These are phyloP conservation scores for Pedetes capensis DNA, from an alignment of 2,113 vertebrate genomes.

Conservation along the genomic window DNA sequence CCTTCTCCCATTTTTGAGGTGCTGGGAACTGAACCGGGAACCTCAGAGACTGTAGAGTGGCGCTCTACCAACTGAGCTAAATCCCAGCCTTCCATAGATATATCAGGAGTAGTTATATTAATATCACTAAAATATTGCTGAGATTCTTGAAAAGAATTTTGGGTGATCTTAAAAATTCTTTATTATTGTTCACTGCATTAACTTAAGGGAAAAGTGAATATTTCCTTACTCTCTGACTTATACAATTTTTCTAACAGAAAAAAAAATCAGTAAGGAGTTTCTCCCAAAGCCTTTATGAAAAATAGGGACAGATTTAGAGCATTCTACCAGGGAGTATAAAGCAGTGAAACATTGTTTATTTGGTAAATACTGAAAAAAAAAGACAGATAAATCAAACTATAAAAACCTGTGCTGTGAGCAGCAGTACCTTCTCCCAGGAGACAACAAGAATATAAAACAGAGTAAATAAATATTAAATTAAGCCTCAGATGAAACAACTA, in stretches of 20 bases:
- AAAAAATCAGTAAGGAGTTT: not conserved
- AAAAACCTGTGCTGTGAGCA: constrained; percentile 48
- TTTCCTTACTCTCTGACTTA: not conserved
- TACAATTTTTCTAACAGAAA: constrained; percentile 35
- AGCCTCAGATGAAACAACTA: constrained; percentile 6
- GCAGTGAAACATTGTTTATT: constrained; percentile 47
- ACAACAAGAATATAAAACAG: constrained; percentile 47
- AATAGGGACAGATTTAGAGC: not conserved
- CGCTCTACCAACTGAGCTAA: too few species aligned
- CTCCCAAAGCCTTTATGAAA: not conserved
- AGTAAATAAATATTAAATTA: constrained; percentile 71
- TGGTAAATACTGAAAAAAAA: constrained; percentile 60
- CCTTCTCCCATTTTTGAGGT: too few species aligned
- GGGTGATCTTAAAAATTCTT: not conserved
- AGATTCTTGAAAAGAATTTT: not conserved
- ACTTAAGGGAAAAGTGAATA: not conserved
- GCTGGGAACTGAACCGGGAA: too few species aligned
- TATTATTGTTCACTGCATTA: not conserved
- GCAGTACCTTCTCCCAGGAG: constrained; percentile 40
- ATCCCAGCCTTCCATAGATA: too few species aligned
- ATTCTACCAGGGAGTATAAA: constrained; percentile 25
- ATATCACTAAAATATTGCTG: not conserved
- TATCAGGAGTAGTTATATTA: not conserved
- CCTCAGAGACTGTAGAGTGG: too few species aligned
- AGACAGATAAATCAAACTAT: constrained; percentile 68